These are phyloP conservation scores for Galaxias olidus DNA, from an alignment of 2,797 vertebrate genomes.

Conservation along the genomic window DNA sequence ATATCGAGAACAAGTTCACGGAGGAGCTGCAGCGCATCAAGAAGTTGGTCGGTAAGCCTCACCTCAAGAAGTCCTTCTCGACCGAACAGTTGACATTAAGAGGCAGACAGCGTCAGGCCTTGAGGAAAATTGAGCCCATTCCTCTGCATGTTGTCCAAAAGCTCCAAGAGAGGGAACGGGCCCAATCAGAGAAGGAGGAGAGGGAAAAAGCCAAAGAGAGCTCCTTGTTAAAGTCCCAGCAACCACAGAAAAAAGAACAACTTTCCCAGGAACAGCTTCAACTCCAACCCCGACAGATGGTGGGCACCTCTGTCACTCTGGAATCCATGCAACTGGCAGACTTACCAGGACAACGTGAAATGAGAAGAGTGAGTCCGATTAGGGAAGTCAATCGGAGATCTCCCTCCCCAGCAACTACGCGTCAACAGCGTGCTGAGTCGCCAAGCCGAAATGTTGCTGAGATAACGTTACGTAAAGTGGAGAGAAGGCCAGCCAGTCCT, in stretches of 20 bases:
- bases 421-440: constrained; percentile 58
- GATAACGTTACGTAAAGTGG: constrained; percentile 70
- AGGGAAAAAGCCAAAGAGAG: constrained; percentile 42
- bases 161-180: constrained; percentile 77
- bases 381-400: constrained; percentile 70
- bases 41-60: constrained; percentile 89
- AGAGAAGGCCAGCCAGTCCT: constrained; percentile 74
- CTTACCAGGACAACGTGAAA: constrained; percentile 71
- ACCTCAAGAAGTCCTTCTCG: constrained; percentile 90
- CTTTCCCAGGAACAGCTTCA: constrained; percentile 38
- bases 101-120: constrained; percentile 73
- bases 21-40: constrained; percentile 95
- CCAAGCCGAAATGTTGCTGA: constrained; percentile 65
- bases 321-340: constrained; percentile 77
- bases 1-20: constrained; percentile 93
- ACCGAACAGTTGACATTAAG: constrained; percentile 78
- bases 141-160: constrained; percentile 81
- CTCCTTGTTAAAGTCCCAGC: constrained; percentile 37
- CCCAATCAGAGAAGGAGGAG: constrained; percentile 72
- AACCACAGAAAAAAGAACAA: constrained; percentile 40
- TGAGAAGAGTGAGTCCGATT: constrained; percentile 63
- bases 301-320: constrained; percentile 57
- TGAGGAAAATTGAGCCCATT: constrained; percentile 75
- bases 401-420: constrained; percentile 61
- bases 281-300: constrained; percentile 47